Base-by-base conservation (phyloP, 2,888 invertebrate species). In the Napeogenes inachia region DNA sequence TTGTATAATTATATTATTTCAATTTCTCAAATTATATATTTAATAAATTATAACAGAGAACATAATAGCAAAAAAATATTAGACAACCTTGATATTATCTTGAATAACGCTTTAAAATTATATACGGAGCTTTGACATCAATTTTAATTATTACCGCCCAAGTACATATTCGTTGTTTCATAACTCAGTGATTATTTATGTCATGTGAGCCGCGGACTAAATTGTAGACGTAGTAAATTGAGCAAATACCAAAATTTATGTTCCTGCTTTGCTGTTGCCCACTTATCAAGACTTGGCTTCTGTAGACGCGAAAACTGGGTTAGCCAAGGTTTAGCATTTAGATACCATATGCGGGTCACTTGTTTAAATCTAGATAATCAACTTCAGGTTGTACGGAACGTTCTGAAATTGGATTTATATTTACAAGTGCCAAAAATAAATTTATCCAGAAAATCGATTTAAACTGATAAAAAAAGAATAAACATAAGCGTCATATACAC, bases 211-310 rank as follows among this genome's bases (percentile, higher is more conserved):
- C 60, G 13, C 32, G 38, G 21, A 54, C 45, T 54, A 60, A 60
- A 56, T 60, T 45, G 50, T 60, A 21, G 47, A 50, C 47, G 50
- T 60, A 38, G 55, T 56, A 56, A n/a, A 21, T 59, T 35, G 50
- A 45, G 42, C 38, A 54, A 50, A 42, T 38, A 59, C 42, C 38
- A 45, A 65, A 67, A 70, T 68, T 67, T 68, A 68, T 67, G 66
- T 63, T 63, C 60, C 21, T 57, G 61, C 65, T 62, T 57, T 63
- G 64, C 63, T 63, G 63, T 54, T 60, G 62, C 64, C 61, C 62
- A 70, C 67, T 70, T 68, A 67, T 68, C 60, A 66, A 65, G 62
- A 64, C 63, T 68, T 70, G 66, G 70, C 66, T 67, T 56, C 56
- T 21, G 57, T 32, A 57, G 54, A 54, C 13, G 57, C 60, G 66